Evolutionary conservation across 1,140 invertebrate genomes (phyloP).

Genomic region (Zelostemma sp.): DNA sequence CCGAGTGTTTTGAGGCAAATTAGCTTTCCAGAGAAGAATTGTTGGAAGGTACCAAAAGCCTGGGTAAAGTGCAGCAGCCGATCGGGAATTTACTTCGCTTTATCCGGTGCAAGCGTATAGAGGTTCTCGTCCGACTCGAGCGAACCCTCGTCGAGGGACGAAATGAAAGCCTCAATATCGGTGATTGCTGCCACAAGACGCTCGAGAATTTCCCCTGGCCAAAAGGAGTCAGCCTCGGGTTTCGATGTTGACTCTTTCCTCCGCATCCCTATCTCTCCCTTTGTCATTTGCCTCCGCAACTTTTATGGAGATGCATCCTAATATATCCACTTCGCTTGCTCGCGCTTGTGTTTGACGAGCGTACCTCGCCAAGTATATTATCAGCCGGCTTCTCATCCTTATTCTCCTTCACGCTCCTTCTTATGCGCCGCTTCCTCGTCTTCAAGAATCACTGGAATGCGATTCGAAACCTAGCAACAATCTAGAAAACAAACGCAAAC

Average conservation of each 20-base stretch:
- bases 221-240: slow-evolving; percentile 63
- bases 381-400: slow-evolving; percentile 54
- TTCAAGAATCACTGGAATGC: slow-evolving; percentile 60
- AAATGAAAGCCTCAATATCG: slow-evolving; percentile 71
- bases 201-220: slow-evolving; percentile 54
- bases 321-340: slow-evolving; percentile 69
- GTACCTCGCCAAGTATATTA: slow-evolving; percentile 69
- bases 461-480: no score
- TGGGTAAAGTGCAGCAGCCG: slow-evolving; percentile 35
- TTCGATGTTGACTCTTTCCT: slow-evolving; percentile 66
- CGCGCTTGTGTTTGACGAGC: slow-evolving; percentile 70
- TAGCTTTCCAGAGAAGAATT: background rate
- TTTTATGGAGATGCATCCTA: slow-evolving; percentile 71
- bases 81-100: slow-evolving; percentile 46
- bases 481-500: no score
- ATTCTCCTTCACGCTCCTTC: slow-evolving; percentile 28
- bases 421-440: slow-evolving; percentile 39
- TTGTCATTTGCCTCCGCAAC: slow-evolving; percentile 51
- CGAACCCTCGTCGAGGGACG: slow-evolving; percentile 54
- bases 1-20: no score
- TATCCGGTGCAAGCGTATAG: slow-evolving; percentile 42
- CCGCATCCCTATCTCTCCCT: slow-evolving; percentile 18
- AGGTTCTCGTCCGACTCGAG: slow-evolving; percentile 38
- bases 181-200: slow-evolving; percentile 69
- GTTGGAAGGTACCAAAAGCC: slow-evolving; percentile 39